These are phyloP conservation scores for Macrosteles quadrilineatus DNA, from an alignment of 1,140 invertebrate genomes.

Conservation along the genomic window DNA sequence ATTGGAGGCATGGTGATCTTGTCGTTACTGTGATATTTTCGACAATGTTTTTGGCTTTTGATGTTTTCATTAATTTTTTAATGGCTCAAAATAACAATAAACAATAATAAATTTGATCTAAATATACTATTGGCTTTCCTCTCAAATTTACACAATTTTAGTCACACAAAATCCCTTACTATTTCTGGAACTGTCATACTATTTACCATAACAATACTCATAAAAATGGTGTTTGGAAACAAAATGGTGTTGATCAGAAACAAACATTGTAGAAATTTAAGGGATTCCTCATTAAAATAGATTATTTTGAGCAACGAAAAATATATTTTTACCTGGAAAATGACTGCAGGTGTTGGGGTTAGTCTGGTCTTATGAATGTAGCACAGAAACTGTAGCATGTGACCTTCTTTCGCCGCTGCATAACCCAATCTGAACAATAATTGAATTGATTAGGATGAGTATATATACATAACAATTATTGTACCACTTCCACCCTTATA, in stretches of 20 bases:
- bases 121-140: no score
- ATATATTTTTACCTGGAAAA: neutral
- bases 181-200: neutral
- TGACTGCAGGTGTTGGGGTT: neutral
- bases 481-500: no score
- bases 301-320: neutral
- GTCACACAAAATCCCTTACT: neutral
- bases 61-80: no score
- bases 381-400: slow-evolving; percentile 16
- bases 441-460: no score
- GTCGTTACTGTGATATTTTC: no score
- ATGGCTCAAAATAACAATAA: no score
- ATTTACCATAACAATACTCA: neutral
- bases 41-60: no score
- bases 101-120: no score
- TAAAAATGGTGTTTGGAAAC: neutral
- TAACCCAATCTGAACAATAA: slow-evolving; percentile 6
- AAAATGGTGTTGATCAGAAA: neutral
- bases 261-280: neutral
- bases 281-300: neutral
- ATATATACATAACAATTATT: no score
- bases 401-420: slow-evolving; percentile 23
- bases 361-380: slow-evolving; percentile 18
- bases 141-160: neutral
- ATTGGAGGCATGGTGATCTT: no score